phyloP scores from a whole-genome alignment of 2,888 invertebrate species.

The Synergus umbraculus region DNA sequence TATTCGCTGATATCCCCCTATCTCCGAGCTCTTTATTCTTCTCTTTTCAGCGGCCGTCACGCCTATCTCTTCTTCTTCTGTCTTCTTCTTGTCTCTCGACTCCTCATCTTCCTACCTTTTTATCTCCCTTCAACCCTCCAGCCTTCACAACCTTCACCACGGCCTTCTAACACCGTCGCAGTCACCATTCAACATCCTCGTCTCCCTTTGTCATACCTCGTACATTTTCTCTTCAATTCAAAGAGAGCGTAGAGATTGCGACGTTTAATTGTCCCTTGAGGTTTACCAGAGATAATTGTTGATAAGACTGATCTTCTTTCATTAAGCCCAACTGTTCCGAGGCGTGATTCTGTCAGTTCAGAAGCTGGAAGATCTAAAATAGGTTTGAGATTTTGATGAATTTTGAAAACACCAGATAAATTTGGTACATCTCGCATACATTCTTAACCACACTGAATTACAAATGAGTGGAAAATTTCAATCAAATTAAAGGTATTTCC shows the following conservation, averaged over 20 bases:
- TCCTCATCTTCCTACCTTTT: background rate
- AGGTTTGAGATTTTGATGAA: background rate
- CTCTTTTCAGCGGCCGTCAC: slow-evolving; percentile 27
- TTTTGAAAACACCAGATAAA: background rate
- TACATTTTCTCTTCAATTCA: slow-evolving; percentile 33
- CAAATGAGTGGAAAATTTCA: too few species aligned
- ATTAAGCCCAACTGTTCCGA: slow-evolving; percentile 6
- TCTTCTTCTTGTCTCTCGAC: slow-evolving; percentile 2
- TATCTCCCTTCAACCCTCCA: slow-evolving; percentile 16
- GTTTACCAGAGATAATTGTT: slow-evolving; percentile 32
- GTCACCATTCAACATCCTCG: slow-evolving; percentile 17
- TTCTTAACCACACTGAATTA: too few species aligned
- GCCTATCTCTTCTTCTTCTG: slow-evolving; percentile 26
- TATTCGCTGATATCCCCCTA: slow-evolving; percentile 6
- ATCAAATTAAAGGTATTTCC: too few species aligned
- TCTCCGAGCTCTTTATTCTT: slow-evolving; percentile 12
- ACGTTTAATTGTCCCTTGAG: slow-evolving; percentile 39
- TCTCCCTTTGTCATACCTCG: slow-evolving; percentile 32
- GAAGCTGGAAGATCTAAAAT: background rate
- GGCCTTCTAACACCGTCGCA: slow-evolving; percentile 17
- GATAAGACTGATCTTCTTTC: slow-evolving; percentile 34
- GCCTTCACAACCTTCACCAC: slow-evolving; percentile 28
- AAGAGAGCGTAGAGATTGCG: slow-evolving; percentile 18
- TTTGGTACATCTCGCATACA: too few species aligned
- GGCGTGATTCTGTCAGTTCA: slow-evolving; percentile 30